phyloP scores from a whole-genome alignment of 2,797 vertebrate species.

The Crenichthys baileyi region DNA sequence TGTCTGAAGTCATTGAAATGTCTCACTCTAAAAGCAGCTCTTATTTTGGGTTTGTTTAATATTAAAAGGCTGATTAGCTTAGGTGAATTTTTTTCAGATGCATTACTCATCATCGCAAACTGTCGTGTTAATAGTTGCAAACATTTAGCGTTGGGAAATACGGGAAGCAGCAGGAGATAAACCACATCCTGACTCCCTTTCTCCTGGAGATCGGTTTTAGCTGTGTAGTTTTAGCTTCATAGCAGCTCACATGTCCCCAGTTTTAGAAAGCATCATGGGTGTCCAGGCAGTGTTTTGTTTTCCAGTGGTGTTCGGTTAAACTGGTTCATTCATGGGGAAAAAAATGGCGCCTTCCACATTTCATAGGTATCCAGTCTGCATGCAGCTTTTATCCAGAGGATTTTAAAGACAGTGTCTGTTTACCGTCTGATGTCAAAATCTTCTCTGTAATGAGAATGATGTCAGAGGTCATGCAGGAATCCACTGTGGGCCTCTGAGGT shows the following conservation, averaged over 20 bases:
- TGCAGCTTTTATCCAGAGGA: constrained; percentile 28
- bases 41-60: too few species aligned
- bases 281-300: constrained; percentile 26
- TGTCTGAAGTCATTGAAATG: too few species aligned
- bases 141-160: constrained; percentile 18
- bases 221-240: neutral
- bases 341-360: constrained; percentile 36
- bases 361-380: constrained; percentile 37
- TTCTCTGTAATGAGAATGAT: constrained; percentile 48
- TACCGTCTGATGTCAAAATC: constrained; percentile 38
- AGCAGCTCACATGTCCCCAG: constrained; percentile 8
- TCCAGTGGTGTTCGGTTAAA: constrained; percentile 29
- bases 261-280: neutral
- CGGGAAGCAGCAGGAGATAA: neutral
- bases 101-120: neutral
- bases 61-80: too few species aligned
- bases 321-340: constrained; percentile 32
- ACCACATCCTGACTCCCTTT: constrained; percentile 21
- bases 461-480: constrained; percentile 56
- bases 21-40: too few species aligned
- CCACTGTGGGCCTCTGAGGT: constrained; percentile 40
- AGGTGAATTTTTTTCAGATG: too few species aligned
- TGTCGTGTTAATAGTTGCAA: neutral
- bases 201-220: constrained; percentile 4
- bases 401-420: constrained; percentile 45